phyloP scores from a whole-genome alignment of 1,140 invertebrate genomes.

The Drosophila simulans region DNA sequence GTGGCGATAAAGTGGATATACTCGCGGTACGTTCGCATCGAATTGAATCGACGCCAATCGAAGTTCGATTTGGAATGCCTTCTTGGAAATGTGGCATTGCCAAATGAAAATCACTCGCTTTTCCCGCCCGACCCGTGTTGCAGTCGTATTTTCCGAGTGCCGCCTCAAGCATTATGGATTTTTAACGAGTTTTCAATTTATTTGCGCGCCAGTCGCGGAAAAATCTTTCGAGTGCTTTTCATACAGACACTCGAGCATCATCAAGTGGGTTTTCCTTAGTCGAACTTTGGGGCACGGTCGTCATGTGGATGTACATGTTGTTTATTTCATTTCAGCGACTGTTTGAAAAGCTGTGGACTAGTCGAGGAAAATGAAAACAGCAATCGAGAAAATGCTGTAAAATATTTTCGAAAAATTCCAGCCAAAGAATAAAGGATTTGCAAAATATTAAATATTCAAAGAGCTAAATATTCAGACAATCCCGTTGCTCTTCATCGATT shows the following conservation, averaged over 20 bases:
- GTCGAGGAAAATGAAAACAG: conserved; percentile 25
- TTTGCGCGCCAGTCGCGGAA: conserved; percentile 71
- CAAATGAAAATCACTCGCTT: conserved; percentile 15
- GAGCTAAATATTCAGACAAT: not conserved
- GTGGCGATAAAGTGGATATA: conserved; percentile 46
- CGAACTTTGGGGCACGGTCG: conserved; percentile 14
- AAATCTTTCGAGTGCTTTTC: conserved; percentile 81
- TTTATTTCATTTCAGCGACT: conserved; percentile 35
- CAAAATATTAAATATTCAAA: not conserved
- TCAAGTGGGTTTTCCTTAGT: conserved; percentile 71
- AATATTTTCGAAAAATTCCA: not conserved
- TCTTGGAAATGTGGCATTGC: conserved; percentile 9
- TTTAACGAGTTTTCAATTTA: conserved; percentile 84
- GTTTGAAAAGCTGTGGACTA: conserved; percentile 42
- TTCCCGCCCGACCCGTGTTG: not conserved
- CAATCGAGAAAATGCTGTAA: too few species aligned
- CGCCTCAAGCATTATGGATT: conserved; percentile 82
- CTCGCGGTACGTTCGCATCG: not conserved
- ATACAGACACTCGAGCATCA: conserved; percentile 81
- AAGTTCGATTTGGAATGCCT: conserved; percentile 26
- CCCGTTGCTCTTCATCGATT: not conserved
- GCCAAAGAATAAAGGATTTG: not conserved
- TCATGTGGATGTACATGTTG: conserved; percentile 29
- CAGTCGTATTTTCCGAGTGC: conserved; percentile 46
- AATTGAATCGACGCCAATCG: conserved; percentile 13